Conservation (phyloP, 2,797 vertebrate genomes). For the Capromys pilorides region DNA sequence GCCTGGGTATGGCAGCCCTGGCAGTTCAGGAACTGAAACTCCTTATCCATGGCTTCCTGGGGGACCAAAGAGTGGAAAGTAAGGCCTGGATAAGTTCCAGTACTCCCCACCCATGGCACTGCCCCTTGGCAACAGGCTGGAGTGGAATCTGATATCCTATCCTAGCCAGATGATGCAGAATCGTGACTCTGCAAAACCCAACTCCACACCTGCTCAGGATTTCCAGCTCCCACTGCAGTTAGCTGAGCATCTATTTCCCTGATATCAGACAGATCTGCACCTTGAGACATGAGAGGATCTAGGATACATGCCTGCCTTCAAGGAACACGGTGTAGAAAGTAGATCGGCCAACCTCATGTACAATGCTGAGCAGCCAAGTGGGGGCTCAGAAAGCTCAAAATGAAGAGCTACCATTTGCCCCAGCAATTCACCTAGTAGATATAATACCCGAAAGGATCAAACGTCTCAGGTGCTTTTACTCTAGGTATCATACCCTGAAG, state of each 20-base stretch:
- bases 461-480: neutral
- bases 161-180: neutral
- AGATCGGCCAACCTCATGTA: neutral
- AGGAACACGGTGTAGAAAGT: neutral
- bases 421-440: neutral
- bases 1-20: conserved; percentile 76
- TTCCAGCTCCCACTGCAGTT: neutral
- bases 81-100: neutral
- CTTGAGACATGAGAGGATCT: neutral
- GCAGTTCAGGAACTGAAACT: conserved; percentile 82
- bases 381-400: neutral
- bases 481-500: neutral
- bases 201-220: neutral
- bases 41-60: conserved; percentile 68
- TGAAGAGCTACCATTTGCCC: neutral
- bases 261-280: neutral
- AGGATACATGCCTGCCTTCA: conserved; percentile 10
- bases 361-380: neutral
- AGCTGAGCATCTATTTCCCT: neutral
- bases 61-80: conserved; percentile 16
- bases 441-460: neutral
- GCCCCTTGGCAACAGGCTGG: neutral
- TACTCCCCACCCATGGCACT: too few species aligned
- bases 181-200: neutral
- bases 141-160: neutral